Base-by-base conservation (phyloP, 2,888 invertebrate genomes). In the Ceriagrion tenellum region DNA sequence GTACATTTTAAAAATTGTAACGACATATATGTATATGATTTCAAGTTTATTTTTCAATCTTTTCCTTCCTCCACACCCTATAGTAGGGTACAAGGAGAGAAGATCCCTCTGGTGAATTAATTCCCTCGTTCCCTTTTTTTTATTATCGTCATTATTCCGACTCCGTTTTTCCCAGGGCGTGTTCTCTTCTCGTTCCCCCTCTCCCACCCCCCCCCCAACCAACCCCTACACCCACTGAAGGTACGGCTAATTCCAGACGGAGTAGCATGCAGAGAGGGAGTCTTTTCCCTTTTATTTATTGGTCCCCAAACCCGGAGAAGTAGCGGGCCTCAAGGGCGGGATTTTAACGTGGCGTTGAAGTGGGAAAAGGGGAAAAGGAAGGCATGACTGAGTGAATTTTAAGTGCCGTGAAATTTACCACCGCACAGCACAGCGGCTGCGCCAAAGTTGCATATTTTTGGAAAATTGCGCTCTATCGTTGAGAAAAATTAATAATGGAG, bases 211-310 rank as follows among this genome's bases (percentile, higher is more conserved):
- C n/a, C n/a, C n/a, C n/a, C n/a, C n/a, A n/a, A n/a, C n/a, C n/a
- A n/a, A n/a, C n/a, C n/a, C n/a, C n/a, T n/a, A n/a, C n/a, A n/a
- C n/a, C n/a, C n/a, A n/a, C n/a, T 4, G 69, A 69, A 69, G 69
- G 69, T 69, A 69, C n/a, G 69, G 69, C 69, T 69, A 69, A 69
- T 69, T 69, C 69, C 69, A 26, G 69, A n/a, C 23, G 69, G 69
- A 69, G n/a, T 69, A 1, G 26, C 26, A 69, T 69, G 69, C 69
- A 26, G 23, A 47, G 47, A 47, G 26, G 69, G 26, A 69, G 23
- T 26, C 26, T 69, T 47, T 47, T 69, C n/a, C n/a, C 0, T n/a
- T 69, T n/a, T 26, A n/a, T n/a, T 26, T n/a, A 26, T 26, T 69
- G 26, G 69, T 69, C 26, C 23, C 26, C 23, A 26, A 23, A 63